A percentile compares a stretch with the other conserved stretches of the same genome.
Evolutionary conservation across 2,797 vertebrate species (phyloP).

Genomic region (Masticophis lateralis): DNA sequence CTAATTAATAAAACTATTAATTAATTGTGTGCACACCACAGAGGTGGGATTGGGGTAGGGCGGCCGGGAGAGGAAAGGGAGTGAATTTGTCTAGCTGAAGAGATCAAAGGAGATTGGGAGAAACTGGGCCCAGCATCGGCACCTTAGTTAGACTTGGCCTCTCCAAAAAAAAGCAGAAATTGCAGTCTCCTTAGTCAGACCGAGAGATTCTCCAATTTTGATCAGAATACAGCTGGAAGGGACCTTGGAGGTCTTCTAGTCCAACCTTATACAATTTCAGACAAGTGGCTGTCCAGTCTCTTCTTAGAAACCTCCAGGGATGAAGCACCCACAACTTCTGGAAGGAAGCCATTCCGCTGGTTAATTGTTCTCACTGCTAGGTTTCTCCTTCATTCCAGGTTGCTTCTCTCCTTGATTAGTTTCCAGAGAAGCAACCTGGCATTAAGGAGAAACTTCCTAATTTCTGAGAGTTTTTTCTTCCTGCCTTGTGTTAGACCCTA

Average conservation of each 20-base stretch:
- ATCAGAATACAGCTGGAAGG: not conserved
- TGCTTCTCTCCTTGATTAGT: not conserved
- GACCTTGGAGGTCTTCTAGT: not conserved
- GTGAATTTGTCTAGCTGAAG: conserved; percentile 47
- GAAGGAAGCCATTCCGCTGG: not conserved
- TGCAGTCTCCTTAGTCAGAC: not conserved
- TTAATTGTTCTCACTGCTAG: not conserved
- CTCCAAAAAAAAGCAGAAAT: not conserved
- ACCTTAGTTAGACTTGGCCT: not conserved
- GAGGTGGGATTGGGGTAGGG: conserved; percentile 52
- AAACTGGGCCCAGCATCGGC: not conserved
- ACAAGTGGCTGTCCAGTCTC: not conserved
- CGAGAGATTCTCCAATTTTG: not conserved
- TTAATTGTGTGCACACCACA: conserved; percentile 70
- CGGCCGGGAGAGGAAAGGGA: conserved; percentile 63
- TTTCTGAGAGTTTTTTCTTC: not conserved
- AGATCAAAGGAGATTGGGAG: not conserved
- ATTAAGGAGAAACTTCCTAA: no score
- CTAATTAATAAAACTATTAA: conserved; percentile 78
- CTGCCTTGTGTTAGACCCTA: not conserved
- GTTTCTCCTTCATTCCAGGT: not conserved
- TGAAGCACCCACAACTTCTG: not conserved
- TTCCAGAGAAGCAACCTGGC: no score
- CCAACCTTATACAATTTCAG: not conserved
- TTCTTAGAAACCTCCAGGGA: not conserved